Base-by-base conservation (phyloP, 2,797 vertebrate species). In the Bovichtus variegatus region DNA sequence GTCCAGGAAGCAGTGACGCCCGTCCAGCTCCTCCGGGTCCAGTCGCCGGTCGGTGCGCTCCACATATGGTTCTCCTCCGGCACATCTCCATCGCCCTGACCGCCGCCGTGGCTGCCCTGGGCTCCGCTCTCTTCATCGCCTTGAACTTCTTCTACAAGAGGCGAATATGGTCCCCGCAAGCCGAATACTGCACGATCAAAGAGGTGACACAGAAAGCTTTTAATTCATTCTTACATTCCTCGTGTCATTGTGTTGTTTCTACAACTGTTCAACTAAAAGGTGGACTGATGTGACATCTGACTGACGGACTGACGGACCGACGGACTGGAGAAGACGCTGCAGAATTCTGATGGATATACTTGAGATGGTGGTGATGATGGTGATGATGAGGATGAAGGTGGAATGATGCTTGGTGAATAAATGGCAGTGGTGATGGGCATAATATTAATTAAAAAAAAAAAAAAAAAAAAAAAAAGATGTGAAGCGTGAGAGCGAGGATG, bases 91-190 rank as follows among this genome's bases (percentile, higher is more conserved):
- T 97, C 84, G 94, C 94, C 2, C 88, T 97, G 78, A 94, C 93
- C 51, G 96, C 96, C 41, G 96, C 95, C 34, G 94, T 95, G 83
- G 96, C 96, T 21, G 96, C 94, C 7, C 85, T 97, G 29, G 96
- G 96, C 38, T 97, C 96, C 9, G 94, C 96, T 18, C 90, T 98
- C 66, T 96, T 96, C 89, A 92, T 98, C 78, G 94, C 96, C 59
- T 89, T 96, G 82, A 97, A 93, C 79, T 96, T 94, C 80, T 94
- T 95, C 83, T 95, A 95, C 82, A 81, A 72, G 83, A 83, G 90
- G 86, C 89, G 94, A 38, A 65, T 78, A 65, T 92, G 93, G 82
- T 89, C 90, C 3, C 93, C 92, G 1, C 90, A 95, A 41, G 85
- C 89, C 69, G 91, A 95, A 3, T 95, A 95, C 87, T 76, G 51